Evolutionary conservation across 2,797 vertebrate genomes (phyloP).

Genomic region (Balearica regulorum): DNA sequence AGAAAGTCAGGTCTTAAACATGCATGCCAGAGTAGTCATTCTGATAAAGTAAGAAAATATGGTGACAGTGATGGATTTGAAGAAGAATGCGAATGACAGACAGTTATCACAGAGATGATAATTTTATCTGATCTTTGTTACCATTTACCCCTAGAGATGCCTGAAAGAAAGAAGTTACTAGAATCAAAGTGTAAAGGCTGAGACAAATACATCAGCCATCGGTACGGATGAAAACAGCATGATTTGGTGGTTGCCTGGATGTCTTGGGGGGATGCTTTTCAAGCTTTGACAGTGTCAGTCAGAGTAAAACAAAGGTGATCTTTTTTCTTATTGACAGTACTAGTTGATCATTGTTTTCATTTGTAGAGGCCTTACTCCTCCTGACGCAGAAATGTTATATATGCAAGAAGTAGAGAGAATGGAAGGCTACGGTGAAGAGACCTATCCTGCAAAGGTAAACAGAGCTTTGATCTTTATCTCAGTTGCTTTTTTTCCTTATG

Average conservation of each 20-base stretch:
- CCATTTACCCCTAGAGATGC: not conserved
- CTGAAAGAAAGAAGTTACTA: not conserved
- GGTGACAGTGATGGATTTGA: not conserved
- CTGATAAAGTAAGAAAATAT: not conserved
- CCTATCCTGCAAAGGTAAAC: conserved; percentile 91
- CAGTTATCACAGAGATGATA: not conserved
- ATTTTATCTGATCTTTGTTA: not conserved
- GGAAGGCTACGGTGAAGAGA: conserved; percentile 96
- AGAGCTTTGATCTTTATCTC: not conserved
- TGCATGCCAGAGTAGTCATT: not conserved
- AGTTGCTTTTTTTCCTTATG: not conserved
- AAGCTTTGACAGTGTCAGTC: not conserved
- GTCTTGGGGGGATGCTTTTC: not conserved
- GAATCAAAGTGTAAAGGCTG: not conserved
- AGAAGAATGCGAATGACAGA: not conserved
- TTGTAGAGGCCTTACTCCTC: conserved; percentile 87
- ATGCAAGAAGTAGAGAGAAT: conserved; percentile 98
- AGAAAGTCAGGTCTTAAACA: not conserved
- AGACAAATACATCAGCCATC: not conserved
- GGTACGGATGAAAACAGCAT: not conserved
- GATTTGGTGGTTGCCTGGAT: not conserved
- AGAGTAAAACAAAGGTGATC: not conserved
- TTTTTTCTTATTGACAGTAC: not conserved
- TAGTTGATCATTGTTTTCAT: not conserved
- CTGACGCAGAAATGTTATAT: conserved; percentile 94